Conservation (phyloP, 2,888 invertebrate species). For the Chloroclystis v-ata region DNA sequence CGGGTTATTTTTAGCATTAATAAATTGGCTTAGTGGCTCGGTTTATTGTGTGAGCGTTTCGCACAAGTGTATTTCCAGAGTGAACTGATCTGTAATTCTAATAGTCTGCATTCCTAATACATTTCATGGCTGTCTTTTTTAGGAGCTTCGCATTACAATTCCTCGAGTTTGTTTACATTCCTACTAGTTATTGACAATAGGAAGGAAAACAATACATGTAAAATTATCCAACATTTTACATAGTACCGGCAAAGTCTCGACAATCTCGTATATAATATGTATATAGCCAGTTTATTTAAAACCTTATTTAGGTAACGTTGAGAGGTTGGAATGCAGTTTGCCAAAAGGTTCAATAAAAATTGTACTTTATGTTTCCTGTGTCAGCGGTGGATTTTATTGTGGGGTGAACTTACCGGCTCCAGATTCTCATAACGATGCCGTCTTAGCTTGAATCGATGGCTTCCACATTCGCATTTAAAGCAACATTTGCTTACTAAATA, state of each 20-base stretch:
- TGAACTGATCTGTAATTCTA: slow-evolving; percentile 22
- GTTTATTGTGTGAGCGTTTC: slow-evolving; percentile 69
- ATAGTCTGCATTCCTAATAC: slow-evolving; percentile 35
- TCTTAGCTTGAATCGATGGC: slow-evolving; percentile 51
- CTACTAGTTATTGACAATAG: no score
- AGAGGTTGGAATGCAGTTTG: slow-evolving; percentile 58
- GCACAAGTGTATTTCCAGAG: slow-evolving; percentile 55
- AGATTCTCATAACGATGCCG: slow-evolving; percentile 46
- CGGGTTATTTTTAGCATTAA: slow-evolving; percentile 75
- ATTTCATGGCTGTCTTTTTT: neutral
- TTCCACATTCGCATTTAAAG: slow-evolving; percentile 42
- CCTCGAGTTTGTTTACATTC: no score
- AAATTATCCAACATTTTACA: neutral
- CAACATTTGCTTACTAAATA: slow-evolving; percentile 31
- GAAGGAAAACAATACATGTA: no score
- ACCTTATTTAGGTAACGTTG: slow-evolving; percentile 32
- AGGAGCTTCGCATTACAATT: no score
- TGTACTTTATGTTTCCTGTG: slow-evolving; percentile 71
- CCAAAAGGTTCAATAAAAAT: slow-evolving; percentile 70
- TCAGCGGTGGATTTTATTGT: slow-evolving; percentile 65
- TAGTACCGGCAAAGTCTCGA: no score
- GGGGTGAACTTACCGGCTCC: slow-evolving; percentile 62
- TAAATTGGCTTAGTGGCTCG: slow-evolving; percentile 76
- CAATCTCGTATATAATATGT: no score
- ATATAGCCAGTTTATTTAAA: neutral